Evolutionary conservation across 2,797 vertebrate genomes (phyloP).

Genomic region (Lutra lutra): DNA sequence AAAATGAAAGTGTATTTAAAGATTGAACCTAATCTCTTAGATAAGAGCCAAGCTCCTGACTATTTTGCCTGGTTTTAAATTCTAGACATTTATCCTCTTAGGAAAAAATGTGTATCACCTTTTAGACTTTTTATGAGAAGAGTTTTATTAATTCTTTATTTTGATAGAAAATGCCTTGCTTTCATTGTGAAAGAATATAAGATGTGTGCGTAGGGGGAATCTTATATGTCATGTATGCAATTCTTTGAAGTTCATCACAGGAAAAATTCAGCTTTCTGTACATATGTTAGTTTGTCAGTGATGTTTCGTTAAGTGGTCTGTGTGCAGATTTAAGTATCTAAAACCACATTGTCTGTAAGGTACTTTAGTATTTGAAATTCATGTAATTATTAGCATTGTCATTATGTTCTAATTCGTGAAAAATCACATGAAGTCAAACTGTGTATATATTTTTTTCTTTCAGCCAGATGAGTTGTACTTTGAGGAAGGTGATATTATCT

Average conservation of each 20-base stretch:
- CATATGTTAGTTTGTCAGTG: background rate
- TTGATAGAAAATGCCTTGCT: conserved; percentile 13
- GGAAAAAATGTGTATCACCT: background rate
- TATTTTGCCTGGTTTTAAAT: conserved; percentile 28
- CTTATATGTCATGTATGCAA: background rate
- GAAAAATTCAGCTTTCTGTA: background rate
- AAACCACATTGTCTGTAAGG: background rate
- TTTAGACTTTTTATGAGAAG: conserved; percentile 32
- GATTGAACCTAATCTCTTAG: background rate
- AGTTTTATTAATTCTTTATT: background rate
- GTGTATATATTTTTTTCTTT: conserved; percentile 58
- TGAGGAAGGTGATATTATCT: conserved; percentile 98
- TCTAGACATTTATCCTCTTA: conserved; percentile 29
- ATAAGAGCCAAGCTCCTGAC: background rate
- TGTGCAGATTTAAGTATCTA: background rate
- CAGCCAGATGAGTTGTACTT: conserved; percentile 98
- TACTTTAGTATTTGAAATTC: conserved; percentile 3
- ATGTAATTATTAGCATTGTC: background rate
- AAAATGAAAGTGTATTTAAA: background rate
- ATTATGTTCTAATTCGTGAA: conserved; percentile 36
- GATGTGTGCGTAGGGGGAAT: background rate
- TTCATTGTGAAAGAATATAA: conserved; percentile 37
- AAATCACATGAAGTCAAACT: background rate
- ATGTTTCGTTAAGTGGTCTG: conserved; percentile 14
- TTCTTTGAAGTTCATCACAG: background rate